Conservation (phyloP, 2,797 vertebrate genomes). For the Cercopithecus neglectus region DNA sequence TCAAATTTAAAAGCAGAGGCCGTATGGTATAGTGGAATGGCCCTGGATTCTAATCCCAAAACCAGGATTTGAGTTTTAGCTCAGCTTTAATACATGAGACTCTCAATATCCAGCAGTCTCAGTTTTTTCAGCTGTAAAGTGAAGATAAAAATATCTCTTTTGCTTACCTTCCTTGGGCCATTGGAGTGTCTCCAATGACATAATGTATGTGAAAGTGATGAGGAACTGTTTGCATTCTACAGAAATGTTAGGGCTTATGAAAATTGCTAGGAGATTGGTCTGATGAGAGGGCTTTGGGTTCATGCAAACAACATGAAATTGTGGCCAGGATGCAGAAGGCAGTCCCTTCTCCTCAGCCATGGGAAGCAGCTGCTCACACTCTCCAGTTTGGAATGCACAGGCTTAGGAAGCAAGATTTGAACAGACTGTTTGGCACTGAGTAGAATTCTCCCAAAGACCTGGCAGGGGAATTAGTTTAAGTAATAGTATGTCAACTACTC, state of each 20-base stretch:
- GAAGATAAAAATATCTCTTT: background rate
- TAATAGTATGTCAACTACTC: conserved; percentile 82
- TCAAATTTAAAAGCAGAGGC: background rate
- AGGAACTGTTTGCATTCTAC: background rate
- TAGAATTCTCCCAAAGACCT: conserved; percentile 81
- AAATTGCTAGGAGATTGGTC: conserved; percentile 53
- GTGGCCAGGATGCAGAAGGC: conserved; percentile 63
- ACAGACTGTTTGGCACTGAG: conserved; percentile 83
- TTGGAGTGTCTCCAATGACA: background rate
- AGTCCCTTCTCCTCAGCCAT: conserved; percentile 48
- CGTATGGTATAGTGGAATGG: accelerated
- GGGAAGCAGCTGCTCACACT: conserved; percentile 79
- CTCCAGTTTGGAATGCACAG: conserved; percentile 75
- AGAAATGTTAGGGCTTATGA: background rate
- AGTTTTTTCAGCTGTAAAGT: background rate
- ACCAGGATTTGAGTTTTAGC: background rate
- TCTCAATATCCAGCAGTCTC: background rate
- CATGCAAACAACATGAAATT: conserved; percentile 59
- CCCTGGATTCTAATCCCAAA: background rate
- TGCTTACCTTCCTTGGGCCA: background rate
- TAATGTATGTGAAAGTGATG: background rate
- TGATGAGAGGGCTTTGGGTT: conserved; percentile 54
- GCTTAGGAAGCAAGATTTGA: conserved; percentile 80
- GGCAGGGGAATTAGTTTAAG: conserved; percentile 82
- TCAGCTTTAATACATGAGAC: background rate